Conservation (phyloP, 2,888 invertebrate species). For the Heliconius erato region DNA sequence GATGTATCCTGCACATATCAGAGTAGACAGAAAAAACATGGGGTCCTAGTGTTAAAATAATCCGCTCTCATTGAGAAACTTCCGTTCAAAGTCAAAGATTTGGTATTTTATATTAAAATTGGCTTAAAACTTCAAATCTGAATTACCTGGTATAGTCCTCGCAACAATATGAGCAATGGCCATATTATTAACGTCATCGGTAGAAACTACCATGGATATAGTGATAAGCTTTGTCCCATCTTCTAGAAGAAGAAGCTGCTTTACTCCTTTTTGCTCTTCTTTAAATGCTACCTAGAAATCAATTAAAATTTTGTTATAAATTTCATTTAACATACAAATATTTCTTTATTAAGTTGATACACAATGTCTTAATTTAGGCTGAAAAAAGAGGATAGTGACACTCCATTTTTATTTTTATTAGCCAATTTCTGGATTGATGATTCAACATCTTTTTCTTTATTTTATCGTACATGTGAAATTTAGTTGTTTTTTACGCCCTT, state of each 20-base stretch:
- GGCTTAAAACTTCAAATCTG: no score
- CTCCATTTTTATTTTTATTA: no score
- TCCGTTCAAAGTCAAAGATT: no score
- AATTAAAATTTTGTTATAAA: neutral
- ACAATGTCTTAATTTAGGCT: no score
- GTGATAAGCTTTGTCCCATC: constrained; percentile 91
- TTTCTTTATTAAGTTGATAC: no score
- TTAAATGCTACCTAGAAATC: constrained; percentile 88
- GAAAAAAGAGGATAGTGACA: neutral
- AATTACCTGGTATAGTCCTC: constrained; percentile 89
- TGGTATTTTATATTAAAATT: no score
- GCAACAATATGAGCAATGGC: constrained; percentile 89
- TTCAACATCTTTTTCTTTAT: no score
- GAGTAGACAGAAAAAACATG: constrained; percentile 81
- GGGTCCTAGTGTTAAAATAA: constrained; percentile 59
- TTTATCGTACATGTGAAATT: no score
- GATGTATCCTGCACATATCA: neutral
- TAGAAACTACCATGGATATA: constrained; percentile 87
- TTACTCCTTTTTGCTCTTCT: constrained; percentile 92
- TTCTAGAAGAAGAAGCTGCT: constrained; percentile 90
- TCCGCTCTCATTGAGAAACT: no score
- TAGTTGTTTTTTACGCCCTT: no score
- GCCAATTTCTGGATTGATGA: neutral
- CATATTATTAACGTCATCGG: constrained; percentile 88
- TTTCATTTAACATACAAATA: no score